phyloP scores from a whole-genome alignment of 1,140 invertebrate species.

The Drosophila chauvacae region DNA sequence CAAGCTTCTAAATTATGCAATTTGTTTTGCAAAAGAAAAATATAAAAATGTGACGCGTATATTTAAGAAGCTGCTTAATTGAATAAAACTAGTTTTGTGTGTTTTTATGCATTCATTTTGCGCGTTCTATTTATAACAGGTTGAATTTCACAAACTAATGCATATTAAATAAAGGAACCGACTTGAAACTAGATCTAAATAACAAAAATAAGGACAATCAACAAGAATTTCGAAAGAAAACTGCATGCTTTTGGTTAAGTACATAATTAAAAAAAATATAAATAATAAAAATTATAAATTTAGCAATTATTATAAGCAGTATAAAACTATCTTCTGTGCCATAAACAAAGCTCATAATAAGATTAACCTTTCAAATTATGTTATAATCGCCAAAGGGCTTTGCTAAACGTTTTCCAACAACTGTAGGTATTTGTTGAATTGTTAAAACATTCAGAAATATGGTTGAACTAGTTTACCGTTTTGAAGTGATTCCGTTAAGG shows the following conservation, averaged over 20 bases:
- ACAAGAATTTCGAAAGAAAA: not conserved
- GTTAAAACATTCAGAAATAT: slow-evolving; percentile 11
- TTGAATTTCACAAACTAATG: slow-evolving; percentile 13
- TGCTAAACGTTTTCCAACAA: slow-evolving; percentile 12
- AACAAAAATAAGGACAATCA: not conserved
- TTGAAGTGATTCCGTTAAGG: slow-evolving; percentile 8
- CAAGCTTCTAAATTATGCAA: not conserved
- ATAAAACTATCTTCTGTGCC: not conserved
- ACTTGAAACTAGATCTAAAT: not conserved
- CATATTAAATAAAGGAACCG: slow-evolving; percentile 5
- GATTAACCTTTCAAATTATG: not conserved
- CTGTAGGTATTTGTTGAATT: not conserved
- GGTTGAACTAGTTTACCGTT: slow-evolving; percentile 12
- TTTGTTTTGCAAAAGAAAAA: not conserved
- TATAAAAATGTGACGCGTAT: not conserved
- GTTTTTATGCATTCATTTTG: not conserved
- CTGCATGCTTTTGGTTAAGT: not conserved
- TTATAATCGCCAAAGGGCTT: slow-evolving; percentile 1
- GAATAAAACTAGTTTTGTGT: slow-evolving; percentile 5
- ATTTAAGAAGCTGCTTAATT: not conserved
- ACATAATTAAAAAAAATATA: not conserved
- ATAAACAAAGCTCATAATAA: not conserved
- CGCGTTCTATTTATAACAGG: slow-evolving; percentile 10
- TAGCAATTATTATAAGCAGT: too few species aligned
- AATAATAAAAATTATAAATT: too few species aligned